Evolutionary conservation across 53 echinoderm and acorn worm species (phyloP).

Genomic region (Pentamera pediparva): DNA sequence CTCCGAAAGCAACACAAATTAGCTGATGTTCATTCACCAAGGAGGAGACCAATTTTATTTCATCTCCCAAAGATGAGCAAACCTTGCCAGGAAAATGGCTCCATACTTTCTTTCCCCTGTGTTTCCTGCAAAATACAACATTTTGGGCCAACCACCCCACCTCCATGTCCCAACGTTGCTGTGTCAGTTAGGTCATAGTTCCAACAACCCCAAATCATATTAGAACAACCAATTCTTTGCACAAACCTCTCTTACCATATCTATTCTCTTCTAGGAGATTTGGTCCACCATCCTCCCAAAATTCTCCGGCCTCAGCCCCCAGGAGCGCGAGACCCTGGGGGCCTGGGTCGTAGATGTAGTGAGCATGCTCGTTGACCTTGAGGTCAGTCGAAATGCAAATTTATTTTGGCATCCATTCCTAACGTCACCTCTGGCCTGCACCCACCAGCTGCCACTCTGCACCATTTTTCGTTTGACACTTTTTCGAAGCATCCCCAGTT

Average conservation of each 20-base stretch:
- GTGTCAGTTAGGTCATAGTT: too few relatives aligned
- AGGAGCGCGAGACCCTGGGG: conserved; percentile 90
- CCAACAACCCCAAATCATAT: not conserved
- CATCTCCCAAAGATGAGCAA: too few relatives aligned
- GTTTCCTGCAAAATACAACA: too few relatives aligned
- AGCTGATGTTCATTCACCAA: too few relatives aligned
- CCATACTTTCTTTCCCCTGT: too few relatives aligned
- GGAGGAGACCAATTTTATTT: too few relatives aligned
- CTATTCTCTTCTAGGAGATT: conserved; percentile 66
- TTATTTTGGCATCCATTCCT: conserved; percentile 18
- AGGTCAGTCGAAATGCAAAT: conserved; percentile 94
- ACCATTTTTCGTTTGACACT: not conserved
- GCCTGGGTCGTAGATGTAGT: conserved; percentile 97
- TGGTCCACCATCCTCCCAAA: conserved; percentile 89
- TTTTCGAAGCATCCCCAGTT: not conserved
- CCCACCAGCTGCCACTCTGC: not conserved
- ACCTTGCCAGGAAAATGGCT: too few relatives aligned
- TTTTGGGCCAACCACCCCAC: too few relatives aligned
- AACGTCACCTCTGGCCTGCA: conserved; percentile 15
- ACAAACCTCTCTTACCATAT: not conserved
- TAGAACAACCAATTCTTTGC: not conserved
- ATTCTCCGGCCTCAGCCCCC: conserved; percentile 83
- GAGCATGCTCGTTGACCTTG: conserved; percentile 98
- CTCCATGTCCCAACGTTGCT: too few relatives aligned
- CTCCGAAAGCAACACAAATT: too few relatives aligned